Evolutionary conservation across 1,140 invertebrate genomes (phyloP), one percentile per base, ranked within the genome.

Genomic region (Monomorium pharaonis): DNA sequence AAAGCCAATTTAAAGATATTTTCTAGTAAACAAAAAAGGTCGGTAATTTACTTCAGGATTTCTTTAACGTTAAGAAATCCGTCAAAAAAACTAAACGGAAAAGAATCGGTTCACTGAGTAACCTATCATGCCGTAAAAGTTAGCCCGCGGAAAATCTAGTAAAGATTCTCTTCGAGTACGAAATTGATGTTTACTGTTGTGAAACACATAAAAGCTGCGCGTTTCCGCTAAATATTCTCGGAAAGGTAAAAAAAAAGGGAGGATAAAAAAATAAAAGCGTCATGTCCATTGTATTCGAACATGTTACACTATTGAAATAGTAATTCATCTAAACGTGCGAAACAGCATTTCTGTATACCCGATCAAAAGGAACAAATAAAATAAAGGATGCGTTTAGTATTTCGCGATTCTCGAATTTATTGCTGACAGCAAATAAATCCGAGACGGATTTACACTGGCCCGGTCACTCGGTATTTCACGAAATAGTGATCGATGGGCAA

Each of bases 401-500:
- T 69, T 69, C 33, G 77, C 62, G 77, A 80, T 54, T 80, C 77
- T 80, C 62, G 49, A 80, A 80, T 80, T 80, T 80, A 80, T 80
- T 69, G 62, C 63, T 69, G 77, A 80, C 77, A 69, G 77, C 62
- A 69, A 80, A 80, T 80, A 80, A 80, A 80, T 80, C 62, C 77
- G 77, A 80, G 77, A 80, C 77, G 77, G 77, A 80, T 80, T 80
- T 69, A 69, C 77, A 80, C 63, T 80, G 47, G 77, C 62, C 77
- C 30, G 77, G 63, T 56, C 78, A 74, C 67, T 83, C 67, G 78
- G 24, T 60, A 58, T 74, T 72, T 83, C 78, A 58, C 67, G 67
- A 83, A 83, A 83, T 74, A 74, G 78, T 83, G 78, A 83, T 83
- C 78, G 78, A 83, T 83, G 78, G 27, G 65, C 78, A 33, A 83